Evolutionary conservation across 2,113 vertebrate genomes (phyloP), one percentile per base, ranked within the genome.

Genomic region (Sarotherodon lohbergeri): DNA sequence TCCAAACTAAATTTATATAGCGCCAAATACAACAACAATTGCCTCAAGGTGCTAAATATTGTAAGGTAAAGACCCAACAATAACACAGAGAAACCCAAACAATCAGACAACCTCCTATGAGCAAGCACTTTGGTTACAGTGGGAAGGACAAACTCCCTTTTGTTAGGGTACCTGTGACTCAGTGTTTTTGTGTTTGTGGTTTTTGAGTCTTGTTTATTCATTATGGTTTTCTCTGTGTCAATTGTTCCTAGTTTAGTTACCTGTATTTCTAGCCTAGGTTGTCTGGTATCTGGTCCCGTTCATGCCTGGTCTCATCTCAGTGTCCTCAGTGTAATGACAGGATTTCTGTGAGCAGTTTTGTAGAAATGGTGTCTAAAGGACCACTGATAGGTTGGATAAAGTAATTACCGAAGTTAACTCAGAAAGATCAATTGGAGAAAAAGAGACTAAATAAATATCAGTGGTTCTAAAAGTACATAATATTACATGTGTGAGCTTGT

Each of bases 271-370:
- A 59, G 56, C 24, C 56, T 1, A 57, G 56, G 56, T 57, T 57
- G 56, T 57, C 56, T 57, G 56, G 24, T 29, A 27, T 57, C 56
- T 57, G 56, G 56, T 29, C 56, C 24, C 14, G 7, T 29, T 57
- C 56, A 59, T 59, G 13, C 27, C 56, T 59, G 56, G 0, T 59
- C 56, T 59, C 27, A 59, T 27, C 56, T 59, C 56, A 59, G 27
- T 29, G 56, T 16, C 27, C 24, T 56, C 0, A 56, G 11, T 27
- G 11, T 56, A 56, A 1, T 3, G 24, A 59, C 7, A 0, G 24
- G 56, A 29, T 29, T 59, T 29, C 13, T 59, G 56, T 29, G 56
- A 59, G 56, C 56, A 59, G 56, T 59, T 29, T 29, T 59, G 56
- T 29, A 29, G 56, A 59, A 59, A 59, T 16, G 56, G 56, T 59